Evolutionary conservation across 2,113 vertebrate genomes (phyloP), one percentile per base, ranked within the genome.

Genomic region (Leucosticte australis): DNA sequence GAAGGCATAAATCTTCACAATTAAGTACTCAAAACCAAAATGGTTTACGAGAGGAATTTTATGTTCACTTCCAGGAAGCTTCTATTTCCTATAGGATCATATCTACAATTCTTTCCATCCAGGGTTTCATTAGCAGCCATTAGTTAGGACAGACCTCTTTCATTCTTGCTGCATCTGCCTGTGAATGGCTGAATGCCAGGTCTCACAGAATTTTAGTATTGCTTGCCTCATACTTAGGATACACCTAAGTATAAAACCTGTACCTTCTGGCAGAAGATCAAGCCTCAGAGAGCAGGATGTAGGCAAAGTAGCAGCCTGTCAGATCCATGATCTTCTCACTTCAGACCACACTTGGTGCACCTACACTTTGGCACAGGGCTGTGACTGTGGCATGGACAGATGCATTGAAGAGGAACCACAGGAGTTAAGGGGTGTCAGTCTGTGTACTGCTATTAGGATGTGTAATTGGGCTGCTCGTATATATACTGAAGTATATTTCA

Each of bases 191-290:
- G 0, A 79, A 68, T 49, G 50, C 7, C 22, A 68, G 0, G 65
- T 63, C 56, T 59, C 9, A 7, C 35, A 56, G 65, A 55, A 71
- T 52, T 77, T 65, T 62, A 39, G 17, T 80, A 39, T 39, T 44
- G 17, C 39, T 63, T 81, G 41, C 19, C 27, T 83, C 0, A 0
- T 37, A 21, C 7, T 24, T 35, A 35, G 24, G 59, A 30, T 46
- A 44, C 33, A 26, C 20, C 8, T 6, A 10, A 33, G 42, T 46
- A 39, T 35, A 83, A 73, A 79, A 90, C 19, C 8, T 13, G 44
- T 35, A 27, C 57, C 17, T 86, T 82, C 57, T 90, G 71, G 26
- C n/a, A 33, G 63, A 24, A 41, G 59, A 39, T 42, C 50, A n/a
- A 2, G 26, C 35, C 53, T 59, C 56, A 75, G 81, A 46, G 42